Evolutionary conservation across 2,113 vertebrate genomes (phyloP), one percentile per base, ranked within the genome.

Genomic region (Macaca mulatta): DNA sequence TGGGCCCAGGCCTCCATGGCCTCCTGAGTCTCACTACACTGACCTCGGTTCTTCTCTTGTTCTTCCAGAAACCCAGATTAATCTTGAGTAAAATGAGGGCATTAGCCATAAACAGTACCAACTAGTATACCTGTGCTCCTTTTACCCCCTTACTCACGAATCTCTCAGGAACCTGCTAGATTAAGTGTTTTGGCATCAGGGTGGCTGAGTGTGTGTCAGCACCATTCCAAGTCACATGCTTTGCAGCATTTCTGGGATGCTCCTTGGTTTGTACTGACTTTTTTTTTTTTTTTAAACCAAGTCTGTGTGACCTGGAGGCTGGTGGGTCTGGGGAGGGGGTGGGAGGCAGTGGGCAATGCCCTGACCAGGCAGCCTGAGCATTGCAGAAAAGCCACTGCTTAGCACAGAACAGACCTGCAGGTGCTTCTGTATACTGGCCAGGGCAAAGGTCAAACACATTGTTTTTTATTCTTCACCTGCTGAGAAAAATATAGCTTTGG

Each of bases 401-500:
- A n/a, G 61, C 35, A 43, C 3, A 72, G 88, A 35, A 35, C 27
- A 88, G 92, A 67, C 3, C 43, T 67, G 23, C 8, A 0, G 5
- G 17, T 94, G 70, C 45, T 80, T 85, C 67, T 67, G 10, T n/a
- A 32, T 13, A 27, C 13, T 67, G 78, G n/a, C 74, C 57, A 48
- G 79, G 86, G 55, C 30, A 89, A 93, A 91, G 93, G 55, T 93
- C 91, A 89, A 2, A 40, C n/a, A 43, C n/a, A 38, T 94, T 94
- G 69, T 55, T 89, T 90, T 85, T 87, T 48, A 64, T 82, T 88
- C 75, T 90, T 93, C 16, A 78, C 84, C 77, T 92, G 79, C 93
- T 89, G 94, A 81, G 96, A 94, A 97, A 95, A 97, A 91, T 93
- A 91, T 22, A 86, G 77, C 52, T 90, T 78, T 93, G 79, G 57